Evolutionary conservation across 2,797 vertebrate genomes (phyloP).

Genomic region (Furcifer pardalis): DNA sequence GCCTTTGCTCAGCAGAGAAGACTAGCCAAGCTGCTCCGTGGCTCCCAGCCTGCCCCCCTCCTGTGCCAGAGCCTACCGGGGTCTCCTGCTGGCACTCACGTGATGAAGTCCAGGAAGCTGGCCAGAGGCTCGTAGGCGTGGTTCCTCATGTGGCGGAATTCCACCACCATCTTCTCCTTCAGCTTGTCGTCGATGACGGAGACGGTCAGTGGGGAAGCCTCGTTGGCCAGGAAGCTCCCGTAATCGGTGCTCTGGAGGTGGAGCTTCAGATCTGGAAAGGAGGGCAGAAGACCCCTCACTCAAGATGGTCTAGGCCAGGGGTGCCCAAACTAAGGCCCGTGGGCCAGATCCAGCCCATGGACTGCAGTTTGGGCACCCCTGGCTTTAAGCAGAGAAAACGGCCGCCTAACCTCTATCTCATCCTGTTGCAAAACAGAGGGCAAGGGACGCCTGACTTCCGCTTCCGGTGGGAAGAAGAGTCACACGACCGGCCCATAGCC

Average conservation of each 20-base stretch:
- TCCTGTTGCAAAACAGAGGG: no score
- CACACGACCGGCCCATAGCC: no score
- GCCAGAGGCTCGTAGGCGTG: constrained; percentile 96
- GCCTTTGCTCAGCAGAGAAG: neutral
- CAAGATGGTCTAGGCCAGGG: no score
- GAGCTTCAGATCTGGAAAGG: constrained; percentile 89
- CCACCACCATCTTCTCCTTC: constrained; percentile 99
- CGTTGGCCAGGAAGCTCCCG: constrained; percentile 96
- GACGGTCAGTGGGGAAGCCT: constrained; percentile 94
- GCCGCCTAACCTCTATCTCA: no score
- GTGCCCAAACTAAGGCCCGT: no score
- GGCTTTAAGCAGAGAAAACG: no score
- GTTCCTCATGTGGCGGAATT: constrained; percentile 99
- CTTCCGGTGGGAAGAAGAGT: no score
- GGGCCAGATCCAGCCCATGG: no score
- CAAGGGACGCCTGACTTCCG: no score
- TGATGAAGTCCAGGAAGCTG: constrained; percentile 98
- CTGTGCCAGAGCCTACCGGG: rapidly evolving
- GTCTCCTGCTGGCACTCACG: constrained; percentile 77
- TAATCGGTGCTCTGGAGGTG: constrained; percentile 99
- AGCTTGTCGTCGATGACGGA: constrained; percentile 98
- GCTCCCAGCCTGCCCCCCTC: no score
- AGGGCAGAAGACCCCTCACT: neutral
- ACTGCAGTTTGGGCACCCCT: no score
- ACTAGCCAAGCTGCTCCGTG: neutral